Conservation (phyloP, 2,888 invertebrate genomes). For the Danaus chrysippus region DNA sequence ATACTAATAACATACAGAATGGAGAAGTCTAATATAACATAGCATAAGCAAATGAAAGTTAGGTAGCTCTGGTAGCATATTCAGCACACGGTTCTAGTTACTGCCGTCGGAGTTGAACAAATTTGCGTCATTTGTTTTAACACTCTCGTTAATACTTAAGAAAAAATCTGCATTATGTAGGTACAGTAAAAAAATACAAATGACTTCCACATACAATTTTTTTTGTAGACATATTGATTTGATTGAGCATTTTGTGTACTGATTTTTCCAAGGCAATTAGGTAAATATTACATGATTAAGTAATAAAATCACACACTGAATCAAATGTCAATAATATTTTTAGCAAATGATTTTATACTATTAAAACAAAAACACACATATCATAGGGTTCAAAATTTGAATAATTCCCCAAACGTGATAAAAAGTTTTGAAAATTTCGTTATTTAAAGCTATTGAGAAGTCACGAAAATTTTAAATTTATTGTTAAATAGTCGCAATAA, state of each 20-base stretch:
- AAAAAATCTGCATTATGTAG: neutral
- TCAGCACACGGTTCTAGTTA: constrained; percentile 43
- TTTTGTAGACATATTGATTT: too few relatives aligned
- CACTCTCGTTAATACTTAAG: neutral
- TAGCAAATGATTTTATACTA: too few relatives aligned
- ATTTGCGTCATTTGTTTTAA: constrained; percentile 58
- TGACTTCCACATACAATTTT: too few relatives aligned
- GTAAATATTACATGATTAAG: too few relatives aligned
- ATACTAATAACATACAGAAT: constrained; percentile 6
- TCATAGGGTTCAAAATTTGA: neutral
- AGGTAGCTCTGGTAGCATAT: constrained; percentile 42
- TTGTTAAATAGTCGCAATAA: neutral
- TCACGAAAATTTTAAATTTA: neutral
- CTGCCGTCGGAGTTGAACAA: constrained; percentile 55
- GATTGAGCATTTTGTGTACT: too few relatives aligned
- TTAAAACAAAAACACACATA: neutral
- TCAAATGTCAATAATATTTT: too few relatives aligned
- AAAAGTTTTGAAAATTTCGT: constrained; percentile 1
- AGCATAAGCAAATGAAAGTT: constrained; percentile 51
- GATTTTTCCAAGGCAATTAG: too few relatives aligned
- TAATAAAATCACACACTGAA: too few relatives aligned
- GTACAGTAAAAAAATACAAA: too few relatives aligned
- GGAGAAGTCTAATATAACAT: constrained; percentile 24
- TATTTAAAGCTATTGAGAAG: neutral
- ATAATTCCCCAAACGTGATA: neutral